Percentiles rank a stretch among this genome's conserved stretches.
These are phyloP conservation scores for Hippopotamyrus pictus DNA, from an alignment of 2,797 vertebrate species.

Conservation along the genomic window DNA sequence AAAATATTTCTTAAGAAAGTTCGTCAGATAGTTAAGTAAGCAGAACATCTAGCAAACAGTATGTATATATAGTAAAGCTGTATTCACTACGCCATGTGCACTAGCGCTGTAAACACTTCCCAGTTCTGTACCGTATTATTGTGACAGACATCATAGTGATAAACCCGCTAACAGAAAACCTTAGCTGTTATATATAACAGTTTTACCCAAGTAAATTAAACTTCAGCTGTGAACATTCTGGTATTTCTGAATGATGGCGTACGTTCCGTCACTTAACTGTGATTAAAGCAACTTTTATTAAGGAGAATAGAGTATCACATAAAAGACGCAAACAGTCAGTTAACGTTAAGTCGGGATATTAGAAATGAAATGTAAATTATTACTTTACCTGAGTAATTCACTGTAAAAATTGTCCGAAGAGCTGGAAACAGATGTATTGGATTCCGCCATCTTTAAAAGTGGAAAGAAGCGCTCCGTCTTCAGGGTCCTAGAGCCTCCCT, in stretches of 20 bases:
- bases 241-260: not conserved
- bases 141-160: not conserved
- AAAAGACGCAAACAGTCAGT: not conserved
- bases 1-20: not conserved
- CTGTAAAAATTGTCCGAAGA: slow-evolving; percentile 26
- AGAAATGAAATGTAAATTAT: not conserved
- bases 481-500: slow-evolving; percentile 42
- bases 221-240: not conserved
- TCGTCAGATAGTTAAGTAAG: not conserved
- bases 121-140: not conserved
- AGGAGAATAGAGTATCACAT: not conserved
- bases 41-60: not conserved
- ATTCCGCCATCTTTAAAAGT: slow-evolving; percentile 55
- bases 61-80: not conserved
- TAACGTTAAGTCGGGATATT: not conserved
- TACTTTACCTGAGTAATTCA: slow-evolving; percentile 50
- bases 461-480: not conserved
- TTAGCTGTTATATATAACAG: not conserved
- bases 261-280: not conserved
- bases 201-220: not conserved
- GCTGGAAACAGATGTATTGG: slow-evolving; percentile 25
- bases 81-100: not conserved
- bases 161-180: not conserved
- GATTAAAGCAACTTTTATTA: not conserved
- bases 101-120: not conserved